Percentiles rank a stretch among this genome's conserved stretches.
These are phyloP conservation scores for Globodera rostochiensis DNA, from an alignment of 1,140 invertebrate genomes.

Conservation along the genomic window DNA sequence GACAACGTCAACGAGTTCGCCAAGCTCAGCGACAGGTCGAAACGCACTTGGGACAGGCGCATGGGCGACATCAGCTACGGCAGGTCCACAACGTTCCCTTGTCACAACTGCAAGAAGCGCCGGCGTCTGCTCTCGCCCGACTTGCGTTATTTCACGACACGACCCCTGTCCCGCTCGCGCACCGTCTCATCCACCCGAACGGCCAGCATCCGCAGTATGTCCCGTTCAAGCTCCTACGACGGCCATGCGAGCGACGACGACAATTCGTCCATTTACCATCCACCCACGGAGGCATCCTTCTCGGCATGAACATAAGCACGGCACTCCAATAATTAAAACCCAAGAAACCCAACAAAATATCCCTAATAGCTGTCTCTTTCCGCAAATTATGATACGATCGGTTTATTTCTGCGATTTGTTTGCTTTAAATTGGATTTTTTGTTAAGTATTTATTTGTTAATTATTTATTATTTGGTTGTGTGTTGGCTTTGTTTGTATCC, in stretches of 20 bases:
- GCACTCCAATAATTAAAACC: neutral
- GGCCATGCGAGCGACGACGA: neutral
- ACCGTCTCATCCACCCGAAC: neutral
- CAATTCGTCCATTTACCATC: neutral
- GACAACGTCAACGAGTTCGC: slow-evolving; percentile 5
- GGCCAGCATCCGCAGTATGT: neutral
- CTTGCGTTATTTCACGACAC: neutral
- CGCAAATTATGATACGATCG: too few species aligned
- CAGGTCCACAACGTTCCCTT: neutral
- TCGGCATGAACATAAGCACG: neutral
- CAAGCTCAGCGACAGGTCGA: neutral
- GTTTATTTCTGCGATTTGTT: too few species aligned
- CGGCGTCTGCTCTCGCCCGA: neutral
- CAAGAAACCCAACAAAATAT: neutral
- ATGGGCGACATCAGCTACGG: neutral
- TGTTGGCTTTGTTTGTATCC: neutral
- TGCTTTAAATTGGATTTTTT: too few species aligned
- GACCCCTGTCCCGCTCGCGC: neutral
- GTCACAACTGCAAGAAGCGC: neutral
- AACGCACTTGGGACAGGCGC: slow-evolving; percentile 10
- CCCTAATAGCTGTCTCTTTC: neutral
- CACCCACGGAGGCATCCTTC: neutral
- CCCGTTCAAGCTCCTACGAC: neutral
- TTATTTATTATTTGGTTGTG: neutral
- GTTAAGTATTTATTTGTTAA: neutral